These are phyloP conservation scores for Anoplolepis gracilipes DNA, from an alignment of 1,140 invertebrate genomes.

Conservation along the genomic window DNA sequence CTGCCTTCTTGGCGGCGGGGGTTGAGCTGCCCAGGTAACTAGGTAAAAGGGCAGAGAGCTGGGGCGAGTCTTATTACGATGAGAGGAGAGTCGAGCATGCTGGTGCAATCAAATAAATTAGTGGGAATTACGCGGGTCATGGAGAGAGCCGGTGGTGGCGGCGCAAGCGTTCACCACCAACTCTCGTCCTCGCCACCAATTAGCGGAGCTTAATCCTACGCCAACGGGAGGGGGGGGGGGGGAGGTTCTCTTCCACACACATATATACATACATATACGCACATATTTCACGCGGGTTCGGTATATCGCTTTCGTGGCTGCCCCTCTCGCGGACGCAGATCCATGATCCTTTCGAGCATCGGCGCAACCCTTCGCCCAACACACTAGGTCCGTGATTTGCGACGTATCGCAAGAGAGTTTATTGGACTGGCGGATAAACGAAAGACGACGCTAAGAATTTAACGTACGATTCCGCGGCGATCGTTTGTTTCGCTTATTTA, in stretches of 20 bases:
- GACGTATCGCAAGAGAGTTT: constrained; percentile 41
- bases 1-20: background rate
- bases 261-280: background rate
- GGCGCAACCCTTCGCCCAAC: constrained; percentile 29
- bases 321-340: constrained; percentile 60
- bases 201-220: constrained; percentile 75
- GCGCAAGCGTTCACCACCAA: constrained; percentile 59
- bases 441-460: constrained; percentile 42
- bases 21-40: background rate
- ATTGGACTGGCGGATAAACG: constrained; percentile 44
- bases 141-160: constrained; percentile 53
- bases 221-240: too few species aligned
- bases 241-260: background rate
- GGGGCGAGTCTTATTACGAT: constrained; percentile 76
- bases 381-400: constrained; percentile 42
- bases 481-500: constrained; percentile 53
- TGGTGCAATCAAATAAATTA: constrained; percentile 80
- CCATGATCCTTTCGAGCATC: constrained; percentile 36
- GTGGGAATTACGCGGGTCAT: constrained; percentile 77
- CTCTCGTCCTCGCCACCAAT: constrained; percentile 75
- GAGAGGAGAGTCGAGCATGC: constrained; percentile 68
- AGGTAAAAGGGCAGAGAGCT: constrained; percentile 16
- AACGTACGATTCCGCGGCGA: constrained; percentile 25
- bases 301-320: constrained; percentile 56
- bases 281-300: constrained; percentile 63